phyloP scores from a whole-genome alignment of 2,113 vertebrate genomes.

The Pantherophis guttatus region DNA sequence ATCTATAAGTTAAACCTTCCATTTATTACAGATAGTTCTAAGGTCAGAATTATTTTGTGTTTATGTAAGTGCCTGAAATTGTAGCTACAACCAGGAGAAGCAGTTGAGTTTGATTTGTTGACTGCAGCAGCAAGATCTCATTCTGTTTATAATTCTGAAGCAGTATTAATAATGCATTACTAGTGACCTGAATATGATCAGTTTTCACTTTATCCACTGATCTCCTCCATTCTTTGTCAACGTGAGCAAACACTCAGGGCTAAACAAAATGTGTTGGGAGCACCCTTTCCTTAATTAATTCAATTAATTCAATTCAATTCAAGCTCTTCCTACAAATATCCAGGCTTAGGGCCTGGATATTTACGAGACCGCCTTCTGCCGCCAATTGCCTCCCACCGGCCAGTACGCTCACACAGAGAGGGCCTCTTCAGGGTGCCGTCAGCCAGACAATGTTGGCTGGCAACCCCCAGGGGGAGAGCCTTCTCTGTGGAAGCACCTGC shows the following conservation, averaged over 20 bases:
- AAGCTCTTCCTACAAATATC: neutral
- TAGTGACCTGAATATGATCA: neutral
- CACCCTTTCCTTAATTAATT: neutral
- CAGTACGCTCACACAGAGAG: too few relatives aligned
- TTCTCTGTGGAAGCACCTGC: too few relatives aligned
- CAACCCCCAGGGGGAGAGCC: too few relatives aligned
- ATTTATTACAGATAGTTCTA: conserved; percentile 5
- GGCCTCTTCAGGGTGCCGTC: too few relatives aligned
- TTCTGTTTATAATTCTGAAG: neutral
- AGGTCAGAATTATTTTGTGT: conserved; percentile 8
- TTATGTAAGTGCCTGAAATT: neutral
- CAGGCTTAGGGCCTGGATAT: too few relatives aligned
- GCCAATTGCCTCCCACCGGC: too few relatives aligned
- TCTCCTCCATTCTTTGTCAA: neutral
- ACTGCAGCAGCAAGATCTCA: neutral
- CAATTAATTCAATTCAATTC: neutral
- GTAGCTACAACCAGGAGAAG: neutral
- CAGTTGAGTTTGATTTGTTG: neutral
- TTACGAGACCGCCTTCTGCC: too few relatives aligned
- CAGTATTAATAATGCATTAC: neutral
- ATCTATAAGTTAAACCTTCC: neutral
- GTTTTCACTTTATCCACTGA: neutral
- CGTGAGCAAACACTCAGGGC: neutral
- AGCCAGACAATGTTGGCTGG: too few relatives aligned
- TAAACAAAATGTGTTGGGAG: neutral